Conservation (phyloP, 30 jellyfish, hydroid and myxozoan genomes). For the Aurelia aurita region DNA sequence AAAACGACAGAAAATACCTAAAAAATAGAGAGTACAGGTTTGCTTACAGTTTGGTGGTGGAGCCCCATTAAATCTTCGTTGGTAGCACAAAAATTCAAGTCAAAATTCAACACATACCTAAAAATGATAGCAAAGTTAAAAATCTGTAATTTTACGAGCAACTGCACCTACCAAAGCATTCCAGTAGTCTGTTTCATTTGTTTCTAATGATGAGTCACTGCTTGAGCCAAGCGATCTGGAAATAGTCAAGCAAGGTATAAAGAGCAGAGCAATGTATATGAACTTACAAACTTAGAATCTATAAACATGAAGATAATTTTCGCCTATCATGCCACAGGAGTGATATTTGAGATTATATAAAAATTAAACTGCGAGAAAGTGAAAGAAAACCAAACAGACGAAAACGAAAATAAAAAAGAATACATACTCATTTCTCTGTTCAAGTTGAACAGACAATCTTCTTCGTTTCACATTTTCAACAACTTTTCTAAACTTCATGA, state of each 20-base stretch:
- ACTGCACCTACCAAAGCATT: slow-evolving; percentile 50
- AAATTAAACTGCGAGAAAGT: background rate
- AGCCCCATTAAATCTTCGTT: no score
- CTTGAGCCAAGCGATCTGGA: slow-evolving; percentile 51
- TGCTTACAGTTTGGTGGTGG: no score
- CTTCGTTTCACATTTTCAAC: slow-evolving; percentile 52
- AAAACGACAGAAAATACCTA: no score
- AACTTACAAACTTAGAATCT: no score
- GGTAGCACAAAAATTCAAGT: no score
- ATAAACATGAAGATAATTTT: no score
- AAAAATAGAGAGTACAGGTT: no score
- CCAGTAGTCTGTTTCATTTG: slow-evolving; percentile 46
- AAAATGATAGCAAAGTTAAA: no score
- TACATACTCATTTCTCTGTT: slow-evolving; percentile 60
- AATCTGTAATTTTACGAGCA: background rate
- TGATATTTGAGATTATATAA: no score
- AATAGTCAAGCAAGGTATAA: background rate
- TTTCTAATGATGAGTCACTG: slow-evolving; percentile 68
- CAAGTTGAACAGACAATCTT: slow-evolving; percentile 59
- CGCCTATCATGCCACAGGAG: no score
- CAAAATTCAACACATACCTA: no score
- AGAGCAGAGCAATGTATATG: background rate
- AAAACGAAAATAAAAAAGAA: background rate
- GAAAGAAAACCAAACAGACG: background rate
- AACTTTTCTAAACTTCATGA: slow-evolving; percentile 41